phyloP scores from a whole-genome alignment of 2,888 invertebrate genomes.

The Hydraecia micacea region DNA sequence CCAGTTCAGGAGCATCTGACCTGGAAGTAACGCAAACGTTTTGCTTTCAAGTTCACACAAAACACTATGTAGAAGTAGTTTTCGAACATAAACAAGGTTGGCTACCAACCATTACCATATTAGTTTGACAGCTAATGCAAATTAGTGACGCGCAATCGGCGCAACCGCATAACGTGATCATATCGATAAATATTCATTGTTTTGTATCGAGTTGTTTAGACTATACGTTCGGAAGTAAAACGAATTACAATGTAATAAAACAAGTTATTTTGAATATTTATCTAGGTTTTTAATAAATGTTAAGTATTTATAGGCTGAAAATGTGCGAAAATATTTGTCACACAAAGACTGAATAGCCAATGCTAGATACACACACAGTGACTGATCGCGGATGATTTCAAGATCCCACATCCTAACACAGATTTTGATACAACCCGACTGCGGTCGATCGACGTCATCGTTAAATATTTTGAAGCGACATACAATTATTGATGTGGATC shows the following conservation, averaged over 20 bases:
- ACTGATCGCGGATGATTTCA: neutral
- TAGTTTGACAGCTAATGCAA: slow-evolving; percentile 52
- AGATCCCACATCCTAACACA: slow-evolving; percentile 1
- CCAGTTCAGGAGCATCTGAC: slow-evolving; percentile 98
- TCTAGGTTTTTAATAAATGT: neutral
- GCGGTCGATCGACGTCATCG: neutral
- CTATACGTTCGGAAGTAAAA: neutral
- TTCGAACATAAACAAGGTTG: slow-evolving; percentile 57
- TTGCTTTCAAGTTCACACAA: slow-evolving; percentile 28
- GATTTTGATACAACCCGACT: neutral
- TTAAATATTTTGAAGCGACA: neutral
- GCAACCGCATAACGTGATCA: neutral
- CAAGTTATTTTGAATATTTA: neutral
- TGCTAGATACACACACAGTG: neutral
- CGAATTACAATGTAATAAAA: neutral
- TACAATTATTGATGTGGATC: neutral
- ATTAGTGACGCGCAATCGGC: slow-evolving; percentile 46
- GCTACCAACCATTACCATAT: slow-evolving; percentile 32
- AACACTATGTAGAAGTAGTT: slow-evolving; percentile 22
- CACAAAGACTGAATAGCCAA: neutral
- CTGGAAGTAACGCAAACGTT: slow-evolving; percentile 87
- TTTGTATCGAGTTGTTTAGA: neutral
- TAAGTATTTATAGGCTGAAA: neutral
- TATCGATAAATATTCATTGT: slow-evolving; percentile 32
- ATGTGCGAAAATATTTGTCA: neutral